Conservation (phyloP, 1,140 invertebrate species). For the Drosophila pseudoobscura region DNA sequence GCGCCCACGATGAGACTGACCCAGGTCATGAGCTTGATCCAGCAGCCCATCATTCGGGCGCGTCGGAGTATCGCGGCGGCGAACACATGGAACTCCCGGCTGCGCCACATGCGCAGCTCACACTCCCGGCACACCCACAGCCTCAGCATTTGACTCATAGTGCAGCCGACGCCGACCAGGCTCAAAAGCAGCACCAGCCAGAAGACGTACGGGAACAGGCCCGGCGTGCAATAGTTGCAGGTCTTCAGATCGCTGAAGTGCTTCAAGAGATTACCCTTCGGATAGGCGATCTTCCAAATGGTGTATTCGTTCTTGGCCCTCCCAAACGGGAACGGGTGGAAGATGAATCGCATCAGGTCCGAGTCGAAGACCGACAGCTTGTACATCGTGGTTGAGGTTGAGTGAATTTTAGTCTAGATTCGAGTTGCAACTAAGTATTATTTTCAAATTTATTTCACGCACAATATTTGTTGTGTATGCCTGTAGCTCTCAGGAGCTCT, state of each 20-base stretch:
- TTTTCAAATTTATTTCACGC: too few relatives aligned
- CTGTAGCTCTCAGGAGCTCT: too few relatives aligned
- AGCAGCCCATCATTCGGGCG: constrained; percentile 9
- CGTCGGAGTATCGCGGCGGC: background rate
- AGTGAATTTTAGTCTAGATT: too few relatives aligned
- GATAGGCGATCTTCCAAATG: constrained; percentile 20
- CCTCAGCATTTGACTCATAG: background rate
- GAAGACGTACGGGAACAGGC: constrained; percentile 37
- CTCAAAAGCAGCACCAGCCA: constrained; percentile 24
- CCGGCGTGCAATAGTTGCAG: constrained; percentile 20
- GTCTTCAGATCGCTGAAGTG: background rate
- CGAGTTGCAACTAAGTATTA: too few relatives aligned
- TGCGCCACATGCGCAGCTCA: constrained; percentile 34
- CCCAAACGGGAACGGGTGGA: too few relatives aligned
- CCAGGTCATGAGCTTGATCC: constrained; percentile 14
- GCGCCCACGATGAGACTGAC: constrained; percentile 33
- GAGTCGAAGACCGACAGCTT: too few relatives aligned
- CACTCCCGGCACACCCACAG: constrained; percentile 2
- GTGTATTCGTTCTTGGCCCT: background rate
- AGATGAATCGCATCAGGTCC: too few relatives aligned
- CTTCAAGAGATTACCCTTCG: too few relatives aligned
- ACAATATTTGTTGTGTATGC: too few relatives aligned
- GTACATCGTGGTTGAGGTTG: too few relatives aligned
- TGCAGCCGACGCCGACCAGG: background rate
- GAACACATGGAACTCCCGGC: constrained; percentile 27